A percentile compares a stretch with the other conserved stretches of the same genome.
phyloP scores from a whole-genome alignment of 30 jellyfish, hydroid and myxozoan species.

The Morbakka virulenta region DNA sequence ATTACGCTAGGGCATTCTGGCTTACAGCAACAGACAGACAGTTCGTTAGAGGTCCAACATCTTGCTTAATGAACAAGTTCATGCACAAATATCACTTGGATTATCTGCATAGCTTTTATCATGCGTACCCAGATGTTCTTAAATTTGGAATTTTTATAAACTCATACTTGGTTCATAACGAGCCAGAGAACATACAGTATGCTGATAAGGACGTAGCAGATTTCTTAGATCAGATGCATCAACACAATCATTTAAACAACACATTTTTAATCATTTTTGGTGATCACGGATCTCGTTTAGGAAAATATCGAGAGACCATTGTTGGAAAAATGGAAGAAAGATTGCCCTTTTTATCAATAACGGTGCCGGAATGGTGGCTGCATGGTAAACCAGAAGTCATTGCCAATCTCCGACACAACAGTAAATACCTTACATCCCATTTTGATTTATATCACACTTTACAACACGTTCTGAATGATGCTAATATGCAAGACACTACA shows the following conservation, averaged over 20 bases:
- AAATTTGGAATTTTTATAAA: constrained; percentile 8
- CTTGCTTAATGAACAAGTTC: constrained; percentile 27
- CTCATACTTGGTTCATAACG: constrained; percentile 19
- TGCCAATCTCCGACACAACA: constrained; percentile 24
- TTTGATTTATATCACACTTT: constrained; percentile 50
- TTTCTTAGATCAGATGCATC: not conserved
- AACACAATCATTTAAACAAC: constrained; percentile 22
- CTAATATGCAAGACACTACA: not conserved
- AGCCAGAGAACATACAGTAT: constrained; percentile 7
- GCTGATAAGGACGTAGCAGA: constrained; percentile 40
- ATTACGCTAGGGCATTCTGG: constrained; percentile 53
- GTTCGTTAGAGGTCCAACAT: not conserved
- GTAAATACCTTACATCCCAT: constrained; percentile 40
- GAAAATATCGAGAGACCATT: constrained; percentile 21
- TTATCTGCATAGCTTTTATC: constrained; percentile 14
- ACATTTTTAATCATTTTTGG: constrained; percentile 68
- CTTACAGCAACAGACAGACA: constrained; percentile 8
- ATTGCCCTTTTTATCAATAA: constrained; percentile 54
- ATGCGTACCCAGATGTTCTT: not conserved
- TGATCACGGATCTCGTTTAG: constrained; percentile 69
- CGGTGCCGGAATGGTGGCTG: constrained; percentile 42
- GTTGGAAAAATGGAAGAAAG: constrained; percentile 74
- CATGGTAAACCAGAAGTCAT: constrained; percentile 7
- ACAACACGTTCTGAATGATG: constrained; percentile 32
- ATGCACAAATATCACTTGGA: constrained; percentile 15